Evolutionary conservation across 2,888 invertebrate species (phyloP).

Genomic region (Harpagoxenus sublaevis): DNA sequence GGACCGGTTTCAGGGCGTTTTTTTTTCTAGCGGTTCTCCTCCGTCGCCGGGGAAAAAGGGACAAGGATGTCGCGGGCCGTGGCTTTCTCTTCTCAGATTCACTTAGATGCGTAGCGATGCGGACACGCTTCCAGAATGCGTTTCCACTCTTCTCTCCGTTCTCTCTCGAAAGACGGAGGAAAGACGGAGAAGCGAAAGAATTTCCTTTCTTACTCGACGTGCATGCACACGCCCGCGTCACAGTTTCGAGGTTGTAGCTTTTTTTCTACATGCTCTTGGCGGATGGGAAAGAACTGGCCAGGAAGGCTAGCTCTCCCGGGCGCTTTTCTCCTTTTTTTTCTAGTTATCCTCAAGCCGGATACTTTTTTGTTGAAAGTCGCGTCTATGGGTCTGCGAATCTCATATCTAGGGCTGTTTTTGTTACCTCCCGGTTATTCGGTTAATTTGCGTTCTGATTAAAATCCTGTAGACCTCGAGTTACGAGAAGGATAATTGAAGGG

Average conservation of each 20-base stretch:
- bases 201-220: slow-evolving; percentile 19
- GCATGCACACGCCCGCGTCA: background rate
- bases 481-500: slow-evolving; percentile 21
- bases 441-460: slow-evolving; percentile 28
- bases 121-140: background rate
- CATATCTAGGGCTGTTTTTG: slow-evolving; percentile 26
- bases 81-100: slow-evolving; percentile 41
- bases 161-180: background rate
- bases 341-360: background rate
- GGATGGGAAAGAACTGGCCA: background rate
- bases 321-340: background rate
- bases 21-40: slow-evolving; percentile 29
- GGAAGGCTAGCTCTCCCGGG: background rate
- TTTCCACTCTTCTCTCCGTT: background rate
- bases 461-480: background rate
- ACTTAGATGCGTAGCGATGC: background rate
- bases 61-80: slow-evolving; percentile 15
- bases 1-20: slow-evolving; percentile 42
- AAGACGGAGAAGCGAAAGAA: background rate
- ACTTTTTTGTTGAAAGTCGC: slow-evolving; percentile 12
- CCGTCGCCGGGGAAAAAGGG: background rate
- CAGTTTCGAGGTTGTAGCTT: background rate
- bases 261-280: slow-evolving; percentile 4
- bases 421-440: slow-evolving; percentile 1
- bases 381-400: background rate